A percentile compares a stretch with the other conserved stretches of the same genome.
Conservation (phyloP, 2,888 invertebrate genomes). For the Empis stercorea region DNA sequence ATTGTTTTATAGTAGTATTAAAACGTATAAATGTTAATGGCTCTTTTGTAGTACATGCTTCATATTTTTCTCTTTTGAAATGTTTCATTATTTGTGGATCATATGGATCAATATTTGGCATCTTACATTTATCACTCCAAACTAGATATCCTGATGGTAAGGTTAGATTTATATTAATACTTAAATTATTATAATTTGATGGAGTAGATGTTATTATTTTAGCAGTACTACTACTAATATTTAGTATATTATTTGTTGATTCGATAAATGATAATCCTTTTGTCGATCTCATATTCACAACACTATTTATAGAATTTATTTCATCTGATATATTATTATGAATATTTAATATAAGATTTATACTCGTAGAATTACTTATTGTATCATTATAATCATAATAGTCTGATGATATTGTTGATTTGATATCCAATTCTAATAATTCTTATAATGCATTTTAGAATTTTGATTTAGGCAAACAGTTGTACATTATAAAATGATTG, state of each 20-base stretch:
- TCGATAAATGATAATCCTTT: background rate
- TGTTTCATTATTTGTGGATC: constrained; percentile 41
- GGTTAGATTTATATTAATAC: constrained; percentile 11
- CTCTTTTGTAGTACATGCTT: constrained; percentile 36
- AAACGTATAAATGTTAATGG: constrained; percentile 28
- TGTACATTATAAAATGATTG: no score
- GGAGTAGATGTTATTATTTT: constrained; percentile 8
- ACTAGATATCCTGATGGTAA: constrained; percentile 33
- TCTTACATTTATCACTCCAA: constrained; percentile 48
- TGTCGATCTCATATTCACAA: background rate
- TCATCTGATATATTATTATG: background rate
- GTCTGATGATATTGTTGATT: background rate
- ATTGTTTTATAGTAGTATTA: constrained; percentile 19
- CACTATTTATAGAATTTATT: background rate
- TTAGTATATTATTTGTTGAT: no score
- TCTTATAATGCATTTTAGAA: no score
- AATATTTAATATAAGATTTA: no score
- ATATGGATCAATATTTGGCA: constrained; percentile 47
- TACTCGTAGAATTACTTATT: no score
- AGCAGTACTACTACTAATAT: no score
- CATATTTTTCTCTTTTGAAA: constrained; percentile 41
- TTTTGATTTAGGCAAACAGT: no score
- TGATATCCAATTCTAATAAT: background rate
- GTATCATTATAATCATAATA: background rate
- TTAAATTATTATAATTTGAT: constrained; percentile 12